phyloP scores from a whole-genome alignment of 2,797 vertebrate genomes.

The Phaenicophaeus curvirostris region DNA sequence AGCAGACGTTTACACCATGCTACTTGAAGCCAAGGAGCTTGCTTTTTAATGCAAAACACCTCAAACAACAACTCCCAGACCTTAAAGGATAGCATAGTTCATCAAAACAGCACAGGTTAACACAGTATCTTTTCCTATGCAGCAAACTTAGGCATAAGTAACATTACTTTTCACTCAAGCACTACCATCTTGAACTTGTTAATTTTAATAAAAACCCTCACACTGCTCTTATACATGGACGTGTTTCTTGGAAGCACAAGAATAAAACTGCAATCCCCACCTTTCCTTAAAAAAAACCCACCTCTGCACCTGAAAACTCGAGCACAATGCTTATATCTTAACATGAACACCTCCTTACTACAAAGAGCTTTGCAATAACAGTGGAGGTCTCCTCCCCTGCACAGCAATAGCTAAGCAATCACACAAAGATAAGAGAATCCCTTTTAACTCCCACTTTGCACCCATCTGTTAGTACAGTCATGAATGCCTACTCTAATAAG shows the following conservation, averaged over 20 bases:
- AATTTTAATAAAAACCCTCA: background rate
- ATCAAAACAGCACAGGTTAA: background rate
- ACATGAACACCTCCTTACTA: background rate
- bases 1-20: background rate
- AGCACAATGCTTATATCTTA: background rate
- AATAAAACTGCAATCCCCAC: background rate
- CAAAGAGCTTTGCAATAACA: background rate
- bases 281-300: background rate
- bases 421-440: background rate
- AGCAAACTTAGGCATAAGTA: background rate
- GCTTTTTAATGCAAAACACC: background rate
- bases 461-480: background rate
- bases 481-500: background rate
- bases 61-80: background rate
- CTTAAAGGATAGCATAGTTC: background rate
- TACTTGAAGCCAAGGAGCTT: background rate
- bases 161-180: background rate
- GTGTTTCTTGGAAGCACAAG: background rate
- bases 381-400: background rate
- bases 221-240: fast-evolving
- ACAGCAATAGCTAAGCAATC: background rate
- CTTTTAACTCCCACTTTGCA: conserved; percentile 26
- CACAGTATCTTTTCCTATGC: background rate
- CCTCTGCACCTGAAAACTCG: background rate
- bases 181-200: background rate